Evolutionary conservation across 2,888 invertebrate species (phyloP), one percentile per base, ranked within the genome.

Genomic region (Crioceris asparagi): DNA sequence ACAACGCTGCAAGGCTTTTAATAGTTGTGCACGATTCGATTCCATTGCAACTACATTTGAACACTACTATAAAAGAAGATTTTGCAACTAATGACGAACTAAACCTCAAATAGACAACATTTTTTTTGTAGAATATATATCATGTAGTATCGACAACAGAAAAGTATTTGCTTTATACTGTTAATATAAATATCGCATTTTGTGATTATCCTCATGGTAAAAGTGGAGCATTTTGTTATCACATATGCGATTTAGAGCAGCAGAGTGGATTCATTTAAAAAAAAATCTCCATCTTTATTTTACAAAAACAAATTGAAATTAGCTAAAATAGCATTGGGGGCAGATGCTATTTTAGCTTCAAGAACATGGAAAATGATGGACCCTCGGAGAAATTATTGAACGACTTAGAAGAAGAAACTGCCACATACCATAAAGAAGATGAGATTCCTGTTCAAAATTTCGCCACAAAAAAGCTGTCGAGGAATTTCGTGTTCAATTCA

Each of bases 201-300:
- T 21, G 21, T 21, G 21, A 27, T 5, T 27, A 11, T 11, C 27
- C 8, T 11, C 7, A 27, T 7, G 27, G 27, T 11, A 27, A 11
- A 27, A 27, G 27, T 27, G 27, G 27, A 27, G 27, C 27, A 27
- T 27, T 27, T 11, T 27, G 27, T 11, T 8, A 27, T 7, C 27
- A 27, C 11, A 7, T 27, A n/a, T 27, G 27, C 11, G 27, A 5
- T 27, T 27, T 27, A 27, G 27, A 27, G 12, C 27, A 27, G 27
- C 27, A 27, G 6, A 7, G 21, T 21, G 21, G 21, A 21, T 21
- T 21, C 10, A 6, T n/a, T 21, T 21, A 21, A 7, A 21, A 21
- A 21, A 21, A 21, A 21, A 7, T 21, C 21, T 21, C 21, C 21
- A 21, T 6, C 21, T 10, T 21, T 21, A 21, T 21, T 21, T 21